Conservation (phyloP, 2,797 vertebrate genomes). For the Pseudochaenichthys georgianus region DNA sequence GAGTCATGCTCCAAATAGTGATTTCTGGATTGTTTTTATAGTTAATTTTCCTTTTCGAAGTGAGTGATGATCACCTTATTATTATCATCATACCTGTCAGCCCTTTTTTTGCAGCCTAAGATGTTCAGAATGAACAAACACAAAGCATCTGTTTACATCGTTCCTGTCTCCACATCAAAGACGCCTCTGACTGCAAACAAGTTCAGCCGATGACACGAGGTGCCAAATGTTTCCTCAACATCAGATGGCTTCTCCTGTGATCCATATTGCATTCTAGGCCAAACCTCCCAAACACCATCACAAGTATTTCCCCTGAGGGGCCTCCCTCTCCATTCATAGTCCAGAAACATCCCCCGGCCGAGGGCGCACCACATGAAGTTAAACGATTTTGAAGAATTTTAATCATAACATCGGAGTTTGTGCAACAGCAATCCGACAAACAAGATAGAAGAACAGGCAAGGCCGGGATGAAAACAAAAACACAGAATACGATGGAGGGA, state of each 20-base stretch:
- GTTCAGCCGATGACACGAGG: conserved; percentile 75
- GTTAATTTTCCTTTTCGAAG: conserved; percentile 65
- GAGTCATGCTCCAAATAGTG: conserved; percentile 32
- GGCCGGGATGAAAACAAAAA: conserved; percentile 5
- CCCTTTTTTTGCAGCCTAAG: conserved; percentile 60
- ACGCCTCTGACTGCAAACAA: conserved; percentile 71
- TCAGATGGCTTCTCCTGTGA: conserved; percentile 72
- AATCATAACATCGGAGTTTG: conserved; percentile 80
- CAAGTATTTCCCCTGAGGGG: conserved; percentile 79
- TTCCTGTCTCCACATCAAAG: conserved; percentile 73
- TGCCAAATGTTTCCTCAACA: conserved; percentile 79
- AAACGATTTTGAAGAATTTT: conserved; percentile 84
- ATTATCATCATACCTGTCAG: conserved; percentile 69
- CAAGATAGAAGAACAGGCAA: conserved; percentile 49
- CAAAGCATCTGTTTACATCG: conserved; percentile 72
- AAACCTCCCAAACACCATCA: conserved; percentile 67
- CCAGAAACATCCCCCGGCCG: conserved; percentile 59
- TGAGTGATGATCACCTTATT: conserved; percentile 69
- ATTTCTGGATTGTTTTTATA: conserved; percentile 63
- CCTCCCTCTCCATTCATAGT: conserved; percentile 67
- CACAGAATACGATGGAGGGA: conserved; percentile 51
- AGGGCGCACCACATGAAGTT: conserved; percentile 72
- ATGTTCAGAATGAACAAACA: conserved; percentile 64
- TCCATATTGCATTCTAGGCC: conserved; percentile 75
- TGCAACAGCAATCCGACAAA: conserved; percentile 60